Evolutionary conservation across 2,113 vertebrate genomes (phyloP), one percentile per base, ranked within the genome.

Genomic region (Cavia aperea): DNA sequence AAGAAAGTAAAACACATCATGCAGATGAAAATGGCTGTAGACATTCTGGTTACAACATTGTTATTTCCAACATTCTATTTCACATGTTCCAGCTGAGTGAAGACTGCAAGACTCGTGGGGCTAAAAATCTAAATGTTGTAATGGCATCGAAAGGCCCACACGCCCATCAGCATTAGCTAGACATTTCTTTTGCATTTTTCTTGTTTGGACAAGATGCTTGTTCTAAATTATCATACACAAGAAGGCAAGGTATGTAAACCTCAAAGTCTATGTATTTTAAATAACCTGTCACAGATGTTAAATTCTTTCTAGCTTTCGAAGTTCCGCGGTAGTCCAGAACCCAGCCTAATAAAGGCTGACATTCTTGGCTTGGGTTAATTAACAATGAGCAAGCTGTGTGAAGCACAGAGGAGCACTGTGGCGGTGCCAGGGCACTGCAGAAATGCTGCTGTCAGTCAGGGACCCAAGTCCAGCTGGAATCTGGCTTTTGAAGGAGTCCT

Each of bases 291-390:
- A 88, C 56, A 63, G 58, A 84, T 88, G 88, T 89, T 85, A 77
- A 77, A 75, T 92, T 77, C 60, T 68, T 88, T 77, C 94, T 87
- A 81, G 43, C 66, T 90, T 86, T 96, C 89, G 54, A 10, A 89
- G 81, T 82, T 68, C 26, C 49, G 36, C 51, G 66, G 26, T 89
- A 81, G 58, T 86, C 90, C 77, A 86, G 77, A 75, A n/a, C 78
- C 86, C 68, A 84, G 90, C n/a, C 88, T 95, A 95, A 96, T 91
- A 95, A 96, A 95, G 21, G 79, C 81, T 95, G 92, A 93, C 89
- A 91, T 65, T 94, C 84, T 19, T 39, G 82, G 81, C 84, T 93
- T 78, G 15, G 62, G 86, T 95, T 95, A 94, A 96, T 96, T 94
- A 95, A 89, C 95, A 95, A 88, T 70, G 56, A 95, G 85, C 72